These are phyloP conservation scores for Catagonus wagneri DNA, from an alignment of 2,113 vertebrate genomes.

Conservation along the genomic window DNA sequence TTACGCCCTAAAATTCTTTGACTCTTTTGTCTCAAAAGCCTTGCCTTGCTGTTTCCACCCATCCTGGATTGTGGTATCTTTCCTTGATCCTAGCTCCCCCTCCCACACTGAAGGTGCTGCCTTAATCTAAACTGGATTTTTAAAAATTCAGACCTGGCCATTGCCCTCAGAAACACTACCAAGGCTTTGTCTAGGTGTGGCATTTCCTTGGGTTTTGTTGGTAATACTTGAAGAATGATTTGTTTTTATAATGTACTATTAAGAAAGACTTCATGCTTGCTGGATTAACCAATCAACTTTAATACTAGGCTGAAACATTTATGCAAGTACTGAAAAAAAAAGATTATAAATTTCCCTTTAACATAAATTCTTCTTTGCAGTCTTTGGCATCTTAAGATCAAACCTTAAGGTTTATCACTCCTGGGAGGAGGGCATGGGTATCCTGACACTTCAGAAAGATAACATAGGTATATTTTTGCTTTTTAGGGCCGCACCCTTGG, in stretches of 20 bases:
- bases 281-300: neutral
- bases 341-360: neutral
- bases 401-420: neutral
- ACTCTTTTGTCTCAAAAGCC: neutral
- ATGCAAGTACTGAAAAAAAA: neutral
- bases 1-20: neutral
- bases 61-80: neutral
- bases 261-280: neutral
- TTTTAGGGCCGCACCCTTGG: too few species aligned
- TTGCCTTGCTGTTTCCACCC: neutral
- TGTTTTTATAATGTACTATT: neutral
- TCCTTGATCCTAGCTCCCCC: neutral
- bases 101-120: neutral
- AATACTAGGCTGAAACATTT: conserved; percentile 9
- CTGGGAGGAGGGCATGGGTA: neutral
- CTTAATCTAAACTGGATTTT: neutral
- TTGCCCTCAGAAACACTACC: neutral
- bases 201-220: neutral
- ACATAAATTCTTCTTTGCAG: conserved; percentile 12
- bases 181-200: neutral
- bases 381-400: neutral
- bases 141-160: neutral
- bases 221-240: neutral
- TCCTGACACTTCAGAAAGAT: neutral
- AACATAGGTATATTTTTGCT: neutral